A percentile compares a stretch with the other conserved stretches of the same genome.
Conservation (phyloP, 1,140 invertebrate genomes). For the Cryptotermes secundus region DNA sequence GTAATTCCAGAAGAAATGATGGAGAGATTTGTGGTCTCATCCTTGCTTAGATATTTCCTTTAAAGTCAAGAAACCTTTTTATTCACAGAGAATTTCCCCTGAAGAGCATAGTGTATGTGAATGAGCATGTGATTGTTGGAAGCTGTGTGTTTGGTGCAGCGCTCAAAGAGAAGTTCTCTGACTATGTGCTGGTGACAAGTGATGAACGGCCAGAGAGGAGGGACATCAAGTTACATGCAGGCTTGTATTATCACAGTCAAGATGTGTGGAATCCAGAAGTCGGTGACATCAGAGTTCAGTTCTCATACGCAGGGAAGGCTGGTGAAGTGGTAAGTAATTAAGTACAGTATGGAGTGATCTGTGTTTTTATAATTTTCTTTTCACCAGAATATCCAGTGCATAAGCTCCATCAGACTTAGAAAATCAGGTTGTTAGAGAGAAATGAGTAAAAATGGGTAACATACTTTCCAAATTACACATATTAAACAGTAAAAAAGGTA, state of each 20-base stretch:
- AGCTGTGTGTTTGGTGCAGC: conserved; percentile 55
- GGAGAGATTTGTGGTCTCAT: too few relatives aligned
- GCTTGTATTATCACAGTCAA: conserved; percentile 78
- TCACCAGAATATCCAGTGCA: not conserved
- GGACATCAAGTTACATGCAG: conserved; percentile 82
- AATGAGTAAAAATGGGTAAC: not conserved
- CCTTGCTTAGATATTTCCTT: too few relatives aligned
- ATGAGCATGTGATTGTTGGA: conserved; percentile 58
- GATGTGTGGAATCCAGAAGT: conserved; percentile 82
- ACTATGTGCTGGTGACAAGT: conserved; percentile 77
- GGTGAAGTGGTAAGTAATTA: conserved; percentile 64
- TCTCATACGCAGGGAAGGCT: conserved; percentile 76
- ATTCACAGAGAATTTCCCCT: conserved; percentile 50
- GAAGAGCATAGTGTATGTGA: conserved; percentile 52
- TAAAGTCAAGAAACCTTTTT: not conserved
- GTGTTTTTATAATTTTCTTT: too few relatives aligned
- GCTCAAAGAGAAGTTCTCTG: conserved; percentile 72
- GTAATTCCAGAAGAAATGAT: too few relatives aligned
- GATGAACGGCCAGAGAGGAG: conserved; percentile 76
- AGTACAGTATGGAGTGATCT: not conserved
- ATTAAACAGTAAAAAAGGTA: not conserved
- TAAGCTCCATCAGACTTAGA: too few relatives aligned
- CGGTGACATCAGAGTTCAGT: conserved; percentile 79
- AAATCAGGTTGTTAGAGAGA: not conserved
- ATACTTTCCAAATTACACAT: not conserved